Base-by-base conservation (phyloP, 2,797 vertebrate genomes). In the Rousettus madagascariensis region DNA sequence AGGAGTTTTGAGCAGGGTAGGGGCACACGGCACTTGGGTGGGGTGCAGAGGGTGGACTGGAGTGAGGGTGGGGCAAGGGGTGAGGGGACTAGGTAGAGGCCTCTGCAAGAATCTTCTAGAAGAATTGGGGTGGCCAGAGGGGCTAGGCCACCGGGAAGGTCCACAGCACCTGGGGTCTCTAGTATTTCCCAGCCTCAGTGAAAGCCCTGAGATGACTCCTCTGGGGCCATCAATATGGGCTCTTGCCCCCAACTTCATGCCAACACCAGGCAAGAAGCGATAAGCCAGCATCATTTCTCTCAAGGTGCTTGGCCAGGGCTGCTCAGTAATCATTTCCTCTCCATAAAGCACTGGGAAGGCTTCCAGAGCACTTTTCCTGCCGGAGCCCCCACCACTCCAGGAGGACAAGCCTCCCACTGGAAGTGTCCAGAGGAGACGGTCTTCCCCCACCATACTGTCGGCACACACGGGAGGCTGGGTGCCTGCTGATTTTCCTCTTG, bases 401-500 rank as follows among this genome's bases (percentile, higher is more conserved):
- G 85, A 79, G 85, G 71, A 89, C 57, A 46, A 0, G 15, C 86
- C 51, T 75, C 71, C 65, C 59, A 20, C 57, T 65, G 83, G n/a
- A 55, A 66, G 86, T n/a, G 38, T 78, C 61, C 26, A 36, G 46
- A 38, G 43, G 53, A 13, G 26, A 15, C 63, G 20, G 26, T 17
- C 33, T 41, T 92, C 38, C 72, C 71, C 69, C 79, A 8, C 46
- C 6, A 0, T 5, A 30, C 94, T 65, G 51, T 7, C 12, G 16
- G 80, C 46, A 33, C 5, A 7, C 30, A 51, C 17, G 43, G 80
- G 86, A 94, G 68, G 59, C 66, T 51, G 28, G 57, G 86, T 63
- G 79, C 68, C 90, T 90, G 94, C 91, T 63, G 92, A 72, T 61
- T 96, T 92, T 93, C 93, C 94, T 88, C 90, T 92, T 86, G 72